Evolutionary conservation across 1,140 invertebrate species (phyloP), one percentile per base, ranked within the genome.

Genomic region (Dinothrombium tinctorium): DNA sequence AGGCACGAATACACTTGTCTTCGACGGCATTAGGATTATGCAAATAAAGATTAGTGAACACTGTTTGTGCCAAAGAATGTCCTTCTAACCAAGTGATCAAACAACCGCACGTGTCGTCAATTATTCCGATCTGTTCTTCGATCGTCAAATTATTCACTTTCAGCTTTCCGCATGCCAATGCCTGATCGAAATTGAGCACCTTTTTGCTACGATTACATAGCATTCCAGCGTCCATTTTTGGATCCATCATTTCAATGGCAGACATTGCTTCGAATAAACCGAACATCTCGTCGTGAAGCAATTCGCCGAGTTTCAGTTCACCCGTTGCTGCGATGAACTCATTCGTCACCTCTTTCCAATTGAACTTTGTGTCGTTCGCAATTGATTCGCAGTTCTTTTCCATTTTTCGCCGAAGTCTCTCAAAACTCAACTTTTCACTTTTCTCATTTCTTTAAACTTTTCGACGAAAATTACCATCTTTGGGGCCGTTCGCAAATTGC

Each of bases 151-250:
- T 69, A 47, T 76, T 70, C 33, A 92, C 60, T 60, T 84, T 84
- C 21, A 94, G 57, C 47, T 69, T 66, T 6, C 74, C 74, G 49
- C 68, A 67, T 25, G 46, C 40, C 3, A 51, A 15, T 14, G 47
- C 40, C 43, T 52, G 42, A 31, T 49, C 44, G 42, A 94, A 84
- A 40, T 73, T 84, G n/a, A 83, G 68, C 25, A 82, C 72, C 56
- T 80, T 72, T 51, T 76, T 72, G 51, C 56, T 50, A 53, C 78
- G 67, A 59, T 94, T 92, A 55, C 84, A 90, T 48, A 86, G 59
- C 86, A 96, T 94, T 19, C 89, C 89, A 31, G 86, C 86, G 67
- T 96, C 90, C 90, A 96, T 96, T 68, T 96, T 96, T 1, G 87
- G 86, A 61, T 96, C 89, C 89, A 95, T 95, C 81, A 96, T 92